Percentiles rank a stretch among this genome's conserved stretches.
These are phyloP conservation scores for Venustoraphidia nigricollis DNA, from an alignment of 2,888 invertebrate species.

Conservation along the genomic window DNA sequence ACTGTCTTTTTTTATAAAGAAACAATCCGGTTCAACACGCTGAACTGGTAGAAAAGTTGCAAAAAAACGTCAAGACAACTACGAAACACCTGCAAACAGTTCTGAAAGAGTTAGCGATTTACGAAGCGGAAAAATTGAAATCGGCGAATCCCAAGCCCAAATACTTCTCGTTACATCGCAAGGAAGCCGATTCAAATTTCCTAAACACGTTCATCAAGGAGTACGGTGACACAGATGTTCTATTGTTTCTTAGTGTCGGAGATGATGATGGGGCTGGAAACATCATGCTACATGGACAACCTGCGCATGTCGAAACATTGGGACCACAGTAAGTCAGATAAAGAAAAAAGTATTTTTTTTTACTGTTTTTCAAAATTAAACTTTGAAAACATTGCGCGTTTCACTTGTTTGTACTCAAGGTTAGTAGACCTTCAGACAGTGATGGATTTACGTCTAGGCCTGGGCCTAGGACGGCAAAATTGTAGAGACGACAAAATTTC, in stretches of 20 bases:
- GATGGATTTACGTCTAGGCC: too few relatives aligned
- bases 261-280: conserved; percentile 47
- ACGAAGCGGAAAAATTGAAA: conserved; percentile 48
- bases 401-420: neutral
- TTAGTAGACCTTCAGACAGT: too few relatives aligned
- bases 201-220: conserved; percentile 51
- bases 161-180: conserved; percentile 43
- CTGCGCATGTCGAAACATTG: conserved; percentile 34
- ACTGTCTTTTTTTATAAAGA: conserved; percentile 28
- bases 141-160: conserved; percentile 31
- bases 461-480: too few relatives aligned
- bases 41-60: conserved; percentile 57
- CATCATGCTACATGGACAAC: conserved; percentile 38
- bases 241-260: conserved; percentile 53
- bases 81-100: conserved; percentile 50
- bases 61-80: conserved; percentile 45
- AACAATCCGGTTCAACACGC: conserved; percentile 54
- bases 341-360: neutral
- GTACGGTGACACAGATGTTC: conserved; percentile 37
- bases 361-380: neutral
- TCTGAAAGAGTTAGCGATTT: conserved; percentile 50
- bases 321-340: conserved; percentile 40
- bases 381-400: neutral
- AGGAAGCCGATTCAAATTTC: conserved; percentile 67
- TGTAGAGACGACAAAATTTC: too few relatives aligned